phyloP scores from a whole-genome alignment of 2,888 invertebrate species.

The Dasypogon diadema region DNA sequence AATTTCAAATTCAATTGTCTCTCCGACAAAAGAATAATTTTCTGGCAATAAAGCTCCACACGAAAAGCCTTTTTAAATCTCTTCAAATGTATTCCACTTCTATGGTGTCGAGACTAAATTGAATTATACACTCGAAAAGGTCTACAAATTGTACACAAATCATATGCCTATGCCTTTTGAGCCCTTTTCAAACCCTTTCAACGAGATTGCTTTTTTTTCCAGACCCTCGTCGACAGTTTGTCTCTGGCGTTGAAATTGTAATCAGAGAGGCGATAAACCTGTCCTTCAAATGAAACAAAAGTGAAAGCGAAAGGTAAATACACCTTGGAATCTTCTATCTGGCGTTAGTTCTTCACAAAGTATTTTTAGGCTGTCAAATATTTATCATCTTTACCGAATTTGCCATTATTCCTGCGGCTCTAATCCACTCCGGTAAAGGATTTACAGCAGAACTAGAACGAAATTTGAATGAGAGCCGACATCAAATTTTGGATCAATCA shows the following conservation, averaged over 20 bases:
- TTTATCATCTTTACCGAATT: constrained; percentile 22
- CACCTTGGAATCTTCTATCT: neutral
- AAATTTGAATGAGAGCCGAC: constrained; percentile 20
- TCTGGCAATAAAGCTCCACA: constrained; percentile 2
- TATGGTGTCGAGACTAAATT: constrained; percentile 21
- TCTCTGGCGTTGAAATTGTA: constrained; percentile 39
- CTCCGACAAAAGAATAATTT: constrained; percentile 42
- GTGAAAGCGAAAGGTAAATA: constrained; percentile 24
- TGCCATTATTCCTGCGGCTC: constrained; percentile 5
- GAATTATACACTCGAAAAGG: constrained; percentile 45
- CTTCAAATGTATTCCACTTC: constrained; percentile 11
- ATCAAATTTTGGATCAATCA: constrained; percentile 3
- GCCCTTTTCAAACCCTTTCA: constrained; percentile 49
- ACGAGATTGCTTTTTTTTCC: constrained; percentile 31
- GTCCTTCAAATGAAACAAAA: constrained; percentile 7
- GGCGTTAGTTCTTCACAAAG: neutral
- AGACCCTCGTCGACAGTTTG: constrained; percentile 30
- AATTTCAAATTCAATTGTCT: constrained; percentile 8
- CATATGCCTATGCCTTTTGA: constrained; percentile 34
- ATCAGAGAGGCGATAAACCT: constrained; percentile 35
- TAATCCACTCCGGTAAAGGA: constrained; percentile 23
- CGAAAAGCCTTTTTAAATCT: constrained; percentile 14
- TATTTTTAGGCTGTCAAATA: constrained; percentile 37
- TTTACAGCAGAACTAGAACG: neutral
- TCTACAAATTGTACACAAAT: constrained; percentile 49